Base-by-base conservation (phyloP, 2,797 vertebrate genomes). In the Apodemus agrarius region DNA sequence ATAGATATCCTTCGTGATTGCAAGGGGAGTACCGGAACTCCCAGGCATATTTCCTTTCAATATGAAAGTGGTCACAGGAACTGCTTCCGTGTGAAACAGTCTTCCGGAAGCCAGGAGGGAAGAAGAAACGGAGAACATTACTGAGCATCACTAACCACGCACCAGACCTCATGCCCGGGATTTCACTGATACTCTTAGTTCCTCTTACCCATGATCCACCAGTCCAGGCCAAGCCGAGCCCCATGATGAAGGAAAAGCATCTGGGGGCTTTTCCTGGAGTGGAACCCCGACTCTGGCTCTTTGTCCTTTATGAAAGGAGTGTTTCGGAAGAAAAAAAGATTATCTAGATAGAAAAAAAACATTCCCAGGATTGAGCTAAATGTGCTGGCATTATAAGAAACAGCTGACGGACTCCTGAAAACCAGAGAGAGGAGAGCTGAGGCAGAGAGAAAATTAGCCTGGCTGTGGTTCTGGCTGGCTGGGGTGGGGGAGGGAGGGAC, bases 311-410 rank as follows among this genome's bases (percentile, higher is more conserved):
- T 85, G 81, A 61, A 69, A 94, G 96, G 69, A 4, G 9, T 43
- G 22, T 76, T 96, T 92, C 11, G 31, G 78, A 74, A 67, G 80
- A 93, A 75, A 43, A 75, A 43, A 49, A 78, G 5, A 22, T 63
- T 43, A 57, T 46, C 72, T 78, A 69, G 40, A 89, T 63, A 11
- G 10, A 16, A 78, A 91, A 84, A 96, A 84, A 96, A 78, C n/a
- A 79, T 34, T 86, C 78, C 59, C 19, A 8, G 93, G 88, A 90
- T 86, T 52, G 87, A 93, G 52, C 81, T 95, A 46, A 90, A 89
- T 3, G 59, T 80, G 69, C 34, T 26, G 26, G 43, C 86, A 54
- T 92, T 86, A 92, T 52, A 61, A 26, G 61, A 90, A 65, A 91
- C 46, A 89, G 82, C 89, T 91, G 72, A 75, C 29, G 24, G 91